These are phyloP conservation scores for Hermetia illucens DNA, from an alignment of 1,140 invertebrate genomes.

Conservation along the genomic window DNA sequence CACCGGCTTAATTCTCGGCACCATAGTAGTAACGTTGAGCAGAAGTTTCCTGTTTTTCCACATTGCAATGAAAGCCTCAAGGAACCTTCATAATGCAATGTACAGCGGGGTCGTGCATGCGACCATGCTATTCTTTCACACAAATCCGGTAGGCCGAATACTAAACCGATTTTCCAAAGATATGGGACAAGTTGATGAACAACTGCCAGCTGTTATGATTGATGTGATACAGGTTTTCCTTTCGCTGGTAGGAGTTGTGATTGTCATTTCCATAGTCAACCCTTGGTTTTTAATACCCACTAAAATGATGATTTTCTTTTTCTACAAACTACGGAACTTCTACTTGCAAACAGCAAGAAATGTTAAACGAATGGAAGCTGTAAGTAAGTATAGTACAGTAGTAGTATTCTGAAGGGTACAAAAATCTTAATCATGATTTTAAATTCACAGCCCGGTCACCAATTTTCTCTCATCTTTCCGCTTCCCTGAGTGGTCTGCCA, in stretches of 20 bases:
- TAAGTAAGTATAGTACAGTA: slow-evolving; percentile 48
- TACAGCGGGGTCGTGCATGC: slow-evolving; percentile 51
- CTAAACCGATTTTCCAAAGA: slow-evolving; percentile 67
- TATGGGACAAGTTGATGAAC: slow-evolving; percentile 65
- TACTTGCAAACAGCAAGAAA: slow-evolving; percentile 64
- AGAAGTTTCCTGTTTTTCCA: slow-evolving; percentile 45
- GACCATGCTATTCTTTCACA: slow-evolving; percentile 64
- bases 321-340: slow-evolving; percentile 52
- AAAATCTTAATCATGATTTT: neutral
- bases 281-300: slow-evolving; percentile 55
- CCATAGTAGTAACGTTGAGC: slow-evolving; percentile 37
- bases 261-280: slow-evolving; percentile 55
- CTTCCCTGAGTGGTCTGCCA: slow-evolving; percentile 73
- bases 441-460: slow-evolving; percentile 52
- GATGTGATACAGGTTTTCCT: slow-evolving; percentile 47
- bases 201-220: slow-evolving; percentile 51
- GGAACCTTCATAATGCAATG: slow-evolving; percentile 59
- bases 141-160: slow-evolving; percentile 52
- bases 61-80: slow-evolving; percentile 50
- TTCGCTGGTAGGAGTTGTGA: slow-evolving; percentile 50
- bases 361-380: slow-evolving; percentile 71
- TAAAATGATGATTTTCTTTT: slow-evolving; percentile 45
- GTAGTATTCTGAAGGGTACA: too few species aligned
- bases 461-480: slow-evolving; percentile 75
- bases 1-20: slow-evolving; percentile 37